These are phyloP conservation scores for Metopolophium dirhodum DNA, from an alignment of 1,140 invertebrate genomes.

Conservation along the genomic window DNA sequence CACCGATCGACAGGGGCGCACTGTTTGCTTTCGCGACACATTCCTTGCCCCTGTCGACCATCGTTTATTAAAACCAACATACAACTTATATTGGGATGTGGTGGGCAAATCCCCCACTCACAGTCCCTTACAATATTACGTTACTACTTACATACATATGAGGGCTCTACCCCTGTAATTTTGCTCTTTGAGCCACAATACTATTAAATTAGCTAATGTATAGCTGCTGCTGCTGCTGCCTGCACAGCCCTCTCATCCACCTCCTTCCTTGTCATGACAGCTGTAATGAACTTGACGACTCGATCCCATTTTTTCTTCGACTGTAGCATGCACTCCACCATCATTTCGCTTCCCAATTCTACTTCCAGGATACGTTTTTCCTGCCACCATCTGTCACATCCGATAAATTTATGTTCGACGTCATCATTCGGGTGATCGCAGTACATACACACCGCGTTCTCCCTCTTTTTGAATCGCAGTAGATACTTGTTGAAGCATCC, in stretches of 20 bases:
- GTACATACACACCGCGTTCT: not conserved
- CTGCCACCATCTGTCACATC: not conserved
- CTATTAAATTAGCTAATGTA: not conserved
- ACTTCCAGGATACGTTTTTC: too few relatives aligned
- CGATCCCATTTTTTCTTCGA: not conserved
- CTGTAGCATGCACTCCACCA: not conserved
- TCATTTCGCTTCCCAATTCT: not conserved
- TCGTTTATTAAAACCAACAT: not conserved
- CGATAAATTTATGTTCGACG: not conserved
- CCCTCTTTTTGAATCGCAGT: not conserved
- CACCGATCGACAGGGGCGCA: not conserved
- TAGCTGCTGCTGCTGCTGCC: not conserved
- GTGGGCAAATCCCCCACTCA: slow-evolving; percentile 3
- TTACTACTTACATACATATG: not conserved
- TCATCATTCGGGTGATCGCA: not conserved
- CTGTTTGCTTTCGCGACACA: not conserved
- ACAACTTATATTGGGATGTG: not conserved
- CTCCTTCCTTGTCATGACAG: not conserved
- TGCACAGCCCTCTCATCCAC: not conserved
- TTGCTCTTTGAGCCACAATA: not conserved
- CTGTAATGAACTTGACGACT: not conserved
- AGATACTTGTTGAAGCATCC: not conserved
- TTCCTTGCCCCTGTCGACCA: not conserved
- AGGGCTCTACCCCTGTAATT: not conserved
- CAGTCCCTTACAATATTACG: not conserved